A percentile compares a stretch with the other conserved stretches of the same genome.
These are phyloP conservation scores for Protomyctophum bolini DNA, from an alignment of 2,113 vertebrate species.

Conservation along the genomic window DNA sequence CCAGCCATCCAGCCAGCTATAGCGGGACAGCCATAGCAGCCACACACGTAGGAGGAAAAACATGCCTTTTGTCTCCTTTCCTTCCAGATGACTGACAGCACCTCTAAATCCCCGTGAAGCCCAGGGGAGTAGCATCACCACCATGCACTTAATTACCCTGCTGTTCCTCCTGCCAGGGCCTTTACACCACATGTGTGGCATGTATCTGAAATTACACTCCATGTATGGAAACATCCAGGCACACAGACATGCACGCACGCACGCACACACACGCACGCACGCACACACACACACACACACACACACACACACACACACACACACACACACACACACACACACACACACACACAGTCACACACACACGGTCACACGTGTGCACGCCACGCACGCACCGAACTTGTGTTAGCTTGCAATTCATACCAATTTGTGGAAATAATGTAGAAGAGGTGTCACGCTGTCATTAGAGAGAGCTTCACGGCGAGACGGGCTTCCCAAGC, in stretches of 20 bases:
- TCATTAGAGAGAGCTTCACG: conserved; percentile 67
- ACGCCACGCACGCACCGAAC: conserved; percentile 32
- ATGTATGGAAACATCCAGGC: conserved; percentile 50
- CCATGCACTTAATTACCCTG: conserved; percentile 68
- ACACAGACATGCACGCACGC: not conserved
- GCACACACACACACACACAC: not conserved
- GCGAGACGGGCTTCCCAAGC: not conserved
- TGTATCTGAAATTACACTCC: conserved; percentile 72
- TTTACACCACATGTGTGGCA: conserved; percentile 75
- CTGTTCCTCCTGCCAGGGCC: conserved; percentile 54
- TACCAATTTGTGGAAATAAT: conserved; percentile 67
- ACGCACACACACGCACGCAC: not conserved
- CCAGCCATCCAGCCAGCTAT: too few species aligned
- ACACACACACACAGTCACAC: too few species aligned
- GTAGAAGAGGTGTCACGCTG: conserved; percentile 57
- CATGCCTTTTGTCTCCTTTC: conserved; percentile 46
- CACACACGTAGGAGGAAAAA: conserved; percentile 54
- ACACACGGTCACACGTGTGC: not conserved
- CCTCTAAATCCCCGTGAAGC: conserved; percentile 59
- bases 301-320: not conserved
- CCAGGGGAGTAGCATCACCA: conserved; percentile 70
- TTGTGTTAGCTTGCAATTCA: conserved; percentile 71
- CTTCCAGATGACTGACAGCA: conserved; percentile 54
- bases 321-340: not conserved
- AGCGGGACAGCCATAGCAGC: conserved; percentile 3